Percentiles rank a stretch among this genome's conserved stretches.
Conservation (phyloP, 2,888 invertebrate genomes). For the Apamea crenata region DNA sequence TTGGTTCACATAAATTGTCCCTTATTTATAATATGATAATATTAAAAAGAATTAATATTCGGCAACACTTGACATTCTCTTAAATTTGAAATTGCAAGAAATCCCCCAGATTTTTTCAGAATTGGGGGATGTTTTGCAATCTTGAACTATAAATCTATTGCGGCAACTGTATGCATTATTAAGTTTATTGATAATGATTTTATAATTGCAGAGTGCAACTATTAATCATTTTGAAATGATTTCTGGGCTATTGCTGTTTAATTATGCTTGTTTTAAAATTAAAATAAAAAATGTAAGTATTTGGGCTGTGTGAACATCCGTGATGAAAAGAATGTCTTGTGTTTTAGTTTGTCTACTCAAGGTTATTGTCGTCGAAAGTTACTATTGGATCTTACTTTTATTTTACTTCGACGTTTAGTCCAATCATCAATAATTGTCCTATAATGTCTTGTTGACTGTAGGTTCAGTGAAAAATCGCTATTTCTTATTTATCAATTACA, state of each 20-base stretch:
- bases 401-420: conserved; percentile 65
- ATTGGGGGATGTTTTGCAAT: conserved; percentile 72
- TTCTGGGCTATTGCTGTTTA: conserved; percentile 88
- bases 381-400: conserved; percentile 56
- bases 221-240: conserved; percentile 81
- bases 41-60: conserved; percentile 89
- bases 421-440: conserved; percentile 73
- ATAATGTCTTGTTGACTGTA: conserved; percentile 72
- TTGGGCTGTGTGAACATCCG: conserved; percentile 85
- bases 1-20: conserved; percentile 76
- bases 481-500: conserved; percentile 78
- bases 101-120: conserved; percentile 60
- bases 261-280: conserved; percentile 74
- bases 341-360: conserved; percentile 76
- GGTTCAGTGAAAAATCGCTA: conserved; percentile 88
- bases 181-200: conserved; percentile 73
- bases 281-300: conserved; percentile 81
- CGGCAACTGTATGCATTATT: conserved; percentile 83
- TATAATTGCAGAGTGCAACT: conserved; percentile 71
- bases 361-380: conserved; percentile 74
- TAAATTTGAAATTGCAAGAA: conserved; percentile 75
- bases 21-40: conserved; percentile 89
- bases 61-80: conserved; percentile 90
- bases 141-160: conserved; percentile 86
- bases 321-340: conserved; percentile 87